phyloP scores from a whole-genome alignment of 2,113 vertebrate genomes.

The Proteles cristata region DNA sequence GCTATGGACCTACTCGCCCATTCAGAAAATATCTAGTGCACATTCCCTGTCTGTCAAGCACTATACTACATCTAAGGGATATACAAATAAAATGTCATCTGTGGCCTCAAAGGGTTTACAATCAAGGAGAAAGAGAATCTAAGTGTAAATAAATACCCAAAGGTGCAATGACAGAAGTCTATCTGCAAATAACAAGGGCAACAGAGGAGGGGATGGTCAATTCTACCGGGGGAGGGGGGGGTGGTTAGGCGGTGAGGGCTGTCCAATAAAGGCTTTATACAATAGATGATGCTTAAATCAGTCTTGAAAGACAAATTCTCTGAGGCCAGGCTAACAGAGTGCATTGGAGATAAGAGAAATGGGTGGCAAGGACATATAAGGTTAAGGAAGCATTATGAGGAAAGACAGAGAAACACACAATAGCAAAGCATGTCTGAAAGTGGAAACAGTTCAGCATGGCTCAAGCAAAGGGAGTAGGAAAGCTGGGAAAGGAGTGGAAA shows the following conservation, averaged over 20 bases:
- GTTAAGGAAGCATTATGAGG: background rate
- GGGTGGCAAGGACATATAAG: background rate
- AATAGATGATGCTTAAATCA: background rate
- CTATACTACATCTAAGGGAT: background rate
- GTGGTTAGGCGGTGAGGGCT: background rate
- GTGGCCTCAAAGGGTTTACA: background rate
- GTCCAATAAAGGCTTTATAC: background rate
- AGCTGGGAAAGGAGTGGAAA: background rate
- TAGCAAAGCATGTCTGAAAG: background rate
- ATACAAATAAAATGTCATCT: background rate
- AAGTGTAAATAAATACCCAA: background rate
- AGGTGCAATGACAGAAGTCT: background rate
- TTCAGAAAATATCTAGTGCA: background rate
- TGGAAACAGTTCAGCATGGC: background rate
- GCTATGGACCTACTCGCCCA: background rate
- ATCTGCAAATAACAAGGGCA: background rate
- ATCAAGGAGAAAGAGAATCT: background rate
- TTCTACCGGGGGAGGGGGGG: background rate
- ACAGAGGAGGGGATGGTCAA: background rate
- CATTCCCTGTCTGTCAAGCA: background rate
- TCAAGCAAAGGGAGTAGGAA: background rate
- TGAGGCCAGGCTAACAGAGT: background rate
- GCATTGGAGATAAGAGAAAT: background rate
- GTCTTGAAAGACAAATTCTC: conserved; percentile 35
- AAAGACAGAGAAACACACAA: background rate